phyloP scores from a whole-genome alignment of 2,888 invertebrate species.

The Stegophylla sp. region DNA sequence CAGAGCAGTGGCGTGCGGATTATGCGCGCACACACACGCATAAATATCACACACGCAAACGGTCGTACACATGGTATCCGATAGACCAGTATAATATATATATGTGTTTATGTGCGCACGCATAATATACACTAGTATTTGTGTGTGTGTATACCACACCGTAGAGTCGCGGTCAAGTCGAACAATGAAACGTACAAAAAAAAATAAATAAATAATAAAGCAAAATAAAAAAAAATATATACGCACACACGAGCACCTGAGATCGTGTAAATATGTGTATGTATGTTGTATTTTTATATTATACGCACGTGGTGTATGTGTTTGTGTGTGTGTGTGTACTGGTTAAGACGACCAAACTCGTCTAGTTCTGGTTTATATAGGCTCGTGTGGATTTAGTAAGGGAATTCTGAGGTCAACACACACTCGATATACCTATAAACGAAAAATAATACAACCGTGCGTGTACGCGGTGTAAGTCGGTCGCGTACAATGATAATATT shows the following conservation, averaged over 20 bases:
- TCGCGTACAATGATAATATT: too few species aligned
- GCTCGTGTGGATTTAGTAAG: neutral
- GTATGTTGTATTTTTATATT: neutral
- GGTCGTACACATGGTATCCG: neutral
- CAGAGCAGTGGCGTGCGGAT: neutral
- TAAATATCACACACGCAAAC: neutral
- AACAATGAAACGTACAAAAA: constrained; percentile 26
- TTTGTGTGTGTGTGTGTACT: neutral
- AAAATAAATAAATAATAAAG: too few species aligned
- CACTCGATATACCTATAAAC: neutral
- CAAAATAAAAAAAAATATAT: neutral
- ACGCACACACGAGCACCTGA: neutral
- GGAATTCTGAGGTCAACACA: constrained; percentile 34
- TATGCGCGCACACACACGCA: too few species aligned
- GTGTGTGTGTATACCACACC: neutral
- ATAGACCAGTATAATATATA: neutral
- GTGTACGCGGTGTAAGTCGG: too few species aligned
- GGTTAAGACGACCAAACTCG: constrained; percentile 35
- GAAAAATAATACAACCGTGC: constrained; percentile 14
- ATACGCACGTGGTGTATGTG: neutral
- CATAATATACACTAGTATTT: neutral
- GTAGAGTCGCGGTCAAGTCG: constrained; percentile 1
- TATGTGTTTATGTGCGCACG: neutral
- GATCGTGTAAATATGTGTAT: neutral
- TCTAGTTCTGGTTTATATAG: constrained; percentile 42